phyloP scores from a whole-genome alignment of 2,888 invertebrate species.

The Strigamia maritima region DNA sequence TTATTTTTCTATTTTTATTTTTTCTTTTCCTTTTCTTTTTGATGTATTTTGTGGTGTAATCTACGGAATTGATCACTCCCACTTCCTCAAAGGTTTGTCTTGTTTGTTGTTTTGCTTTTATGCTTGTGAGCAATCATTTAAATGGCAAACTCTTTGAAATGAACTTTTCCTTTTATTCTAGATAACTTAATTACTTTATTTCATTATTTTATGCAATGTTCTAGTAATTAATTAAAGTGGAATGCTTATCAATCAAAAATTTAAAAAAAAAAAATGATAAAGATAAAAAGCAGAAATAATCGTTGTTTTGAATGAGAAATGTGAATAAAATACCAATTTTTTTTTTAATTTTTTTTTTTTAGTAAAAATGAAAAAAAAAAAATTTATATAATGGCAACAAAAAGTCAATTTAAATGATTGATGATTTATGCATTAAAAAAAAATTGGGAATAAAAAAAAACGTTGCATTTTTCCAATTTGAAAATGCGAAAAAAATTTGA shows the following conservation, averaged over 20 bases:
- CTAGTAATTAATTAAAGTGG: neutral
- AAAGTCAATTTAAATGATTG: slow-evolving; percentile 33
- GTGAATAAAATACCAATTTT: neutral
- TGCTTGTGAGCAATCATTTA: neutral
- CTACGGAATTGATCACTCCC: slow-evolving; percentile 24
- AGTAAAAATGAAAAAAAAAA: neutral
- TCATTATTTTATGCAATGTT: too few species aligned
- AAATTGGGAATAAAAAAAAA: neutral
- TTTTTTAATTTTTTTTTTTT: too few species aligned
- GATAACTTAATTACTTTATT: too few species aligned
- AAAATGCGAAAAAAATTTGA: neutral
- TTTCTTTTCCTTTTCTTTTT: neutral
- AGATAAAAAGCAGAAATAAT: neutral
- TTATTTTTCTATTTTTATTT: neutral
- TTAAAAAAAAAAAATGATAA: neutral
- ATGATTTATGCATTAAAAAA: neutral
- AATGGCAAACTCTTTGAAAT: neutral
- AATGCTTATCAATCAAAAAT: neutral
- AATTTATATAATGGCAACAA: neutral
- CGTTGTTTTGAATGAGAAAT: neutral
- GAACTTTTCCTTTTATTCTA: neutral
- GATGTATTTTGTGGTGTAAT: neutral
- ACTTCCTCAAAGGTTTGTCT: slow-evolving; percentile 26
- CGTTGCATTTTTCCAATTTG: neutral
- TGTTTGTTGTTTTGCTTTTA: slow-evolving; percentile 28